Evolutionary conservation across 2,797 vertebrate genomes (phyloP), one percentile per base, ranked within the genome.

Genomic region (Protosalanx chinensis): DNA sequence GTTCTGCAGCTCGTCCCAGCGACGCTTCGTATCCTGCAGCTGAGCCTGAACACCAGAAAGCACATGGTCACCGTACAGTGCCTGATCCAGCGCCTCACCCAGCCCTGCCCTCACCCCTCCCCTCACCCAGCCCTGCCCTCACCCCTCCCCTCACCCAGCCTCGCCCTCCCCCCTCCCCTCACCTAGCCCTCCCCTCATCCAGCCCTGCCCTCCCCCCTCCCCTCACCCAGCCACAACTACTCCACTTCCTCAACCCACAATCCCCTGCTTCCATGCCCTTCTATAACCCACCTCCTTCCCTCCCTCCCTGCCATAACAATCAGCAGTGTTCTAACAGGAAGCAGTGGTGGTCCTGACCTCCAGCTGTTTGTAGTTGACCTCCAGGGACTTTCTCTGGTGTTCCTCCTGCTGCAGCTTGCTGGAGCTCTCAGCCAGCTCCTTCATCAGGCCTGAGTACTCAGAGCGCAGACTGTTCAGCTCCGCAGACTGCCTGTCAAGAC

Each of bases 381-480:
- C 98, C 62, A 97, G 92, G 27, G 91, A 95, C 90, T 98, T 98
- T 91, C 96, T 97, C 83, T 98, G 96, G 75, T 94, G 91, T 81
- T 98, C 97, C 81, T 99, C 97, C 79, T 98, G 96, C 88, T 98
- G 97, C 77, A 98, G 81, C 73, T 96, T 97, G 86, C 85, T 91
- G 82, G 88, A 96, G 84, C 93, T 96, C 77, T 99, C 97, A 0
- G 92, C 88, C 86, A 99, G 88, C 73, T 98, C 98, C 61, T 94
- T 98, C 91, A 96, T 89, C 86, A 98, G 89, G 72, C 94, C 82
- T 0, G 94, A 89, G 12, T 92, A 97, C 84, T 99, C 97, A 2
- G 96, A 95, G 41, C 94, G 97, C 75, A 98, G 88, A 85, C 96
- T 97, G 88, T 93, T 98, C 80, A 99, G 91, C 79, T 98, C 98